Base-by-base conservation (phyloP, 2,113 vertebrate genomes). In the Delphinapterus leucas region DNA sequence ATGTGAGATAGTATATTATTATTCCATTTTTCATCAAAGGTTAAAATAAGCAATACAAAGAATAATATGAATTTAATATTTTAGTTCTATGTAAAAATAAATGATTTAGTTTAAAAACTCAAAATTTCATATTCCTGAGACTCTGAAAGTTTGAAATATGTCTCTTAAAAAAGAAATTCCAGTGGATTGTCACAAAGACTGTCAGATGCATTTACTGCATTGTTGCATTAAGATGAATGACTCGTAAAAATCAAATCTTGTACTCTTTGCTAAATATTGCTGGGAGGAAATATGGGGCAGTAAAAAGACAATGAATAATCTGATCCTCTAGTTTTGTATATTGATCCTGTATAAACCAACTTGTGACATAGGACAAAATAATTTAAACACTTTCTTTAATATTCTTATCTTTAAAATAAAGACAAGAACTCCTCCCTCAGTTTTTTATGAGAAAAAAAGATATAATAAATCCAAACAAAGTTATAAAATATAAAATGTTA, bases 1-100 rank as follows among this genome's bases (percentile, higher is more conserved):
- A 91, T 67, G 28, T 18, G 63, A 73, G 92, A 80, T 61, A 86
- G 65, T 81, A 38, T 3, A 77, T 80, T 88, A 79, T 91, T 70
- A 60, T 88, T 87, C 26, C 41, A 86, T 96, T 94, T 73, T 73
- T 84, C 13, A 73, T 31, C 36, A 82, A 95, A 55, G 14, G 25
- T 73, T 95, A 80, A 80, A 38, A 31, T n/a, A 95, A 4, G 1
- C 26, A 83, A 93, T 63, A 88, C 36, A 88, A 93, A 93, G 3
- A 86, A 73, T 83, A 79, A 73, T 49, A 25, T 71, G 7, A 83
- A 73, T 80, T 93, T 84, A 93, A 67, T 73, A 73, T 79, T 84
- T 95, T 65, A 67, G 44, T 80, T 73, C 47, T 77, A 68, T 3
- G 38, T 47, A 82, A 90, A 95, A 90, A 90, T 49, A 93, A 93